phyloP scores from a whole-genome alignment of 1,140 invertebrate species.

The Drosophila azteca region DNA sequence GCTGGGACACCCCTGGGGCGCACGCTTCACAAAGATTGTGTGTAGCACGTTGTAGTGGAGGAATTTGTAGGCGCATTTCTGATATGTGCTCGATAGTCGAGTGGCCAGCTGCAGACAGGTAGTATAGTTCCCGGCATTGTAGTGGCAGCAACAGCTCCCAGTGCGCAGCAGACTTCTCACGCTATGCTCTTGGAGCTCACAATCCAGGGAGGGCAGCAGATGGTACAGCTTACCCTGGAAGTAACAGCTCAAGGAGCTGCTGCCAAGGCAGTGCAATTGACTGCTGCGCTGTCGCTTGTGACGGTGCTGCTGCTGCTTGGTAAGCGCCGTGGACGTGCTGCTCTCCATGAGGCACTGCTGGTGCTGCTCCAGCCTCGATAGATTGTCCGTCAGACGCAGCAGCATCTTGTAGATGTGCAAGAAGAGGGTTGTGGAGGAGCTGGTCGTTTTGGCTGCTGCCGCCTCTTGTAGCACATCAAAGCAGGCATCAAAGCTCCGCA shows the following conservation, averaged over 20 bases:
- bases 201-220: constrained; percentile 50
- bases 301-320: constrained; percentile 57
- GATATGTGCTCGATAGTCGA: constrained; percentile 52
- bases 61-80: constrained; percentile 78
- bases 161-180: constrained; percentile 63
- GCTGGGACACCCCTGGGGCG: constrained; percentile 46
- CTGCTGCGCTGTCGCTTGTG: constrained; percentile 46
- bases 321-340: constrained; percentile 45
- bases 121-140: constrained; percentile 56
- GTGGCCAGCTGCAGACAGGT: constrained; percentile 58
- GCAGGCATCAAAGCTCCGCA: constrained; percentile 61
- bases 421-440: constrained; percentile 33
- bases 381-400: constrained; percentile 58
- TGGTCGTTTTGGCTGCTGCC: constrained; percentile 22
- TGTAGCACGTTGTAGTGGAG: constrained; percentile 68
- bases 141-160: constrained; percentile 78
- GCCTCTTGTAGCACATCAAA: constrained; percentile 61
- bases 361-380: constrained; percentile 64
- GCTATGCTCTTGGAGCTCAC: constrained; percentile 65
- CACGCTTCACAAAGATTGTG: constrained; percentile 64
- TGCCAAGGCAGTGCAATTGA: constrained; percentile 63
- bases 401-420: constrained; percentile 68
- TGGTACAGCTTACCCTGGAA: constrained; percentile 72
- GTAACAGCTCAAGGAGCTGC: constrained; percentile 61
- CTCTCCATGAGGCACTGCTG: constrained; percentile 65